Conservation (phyloP, 1,140 invertebrate species). For the Papilio xuthus region DNA sequence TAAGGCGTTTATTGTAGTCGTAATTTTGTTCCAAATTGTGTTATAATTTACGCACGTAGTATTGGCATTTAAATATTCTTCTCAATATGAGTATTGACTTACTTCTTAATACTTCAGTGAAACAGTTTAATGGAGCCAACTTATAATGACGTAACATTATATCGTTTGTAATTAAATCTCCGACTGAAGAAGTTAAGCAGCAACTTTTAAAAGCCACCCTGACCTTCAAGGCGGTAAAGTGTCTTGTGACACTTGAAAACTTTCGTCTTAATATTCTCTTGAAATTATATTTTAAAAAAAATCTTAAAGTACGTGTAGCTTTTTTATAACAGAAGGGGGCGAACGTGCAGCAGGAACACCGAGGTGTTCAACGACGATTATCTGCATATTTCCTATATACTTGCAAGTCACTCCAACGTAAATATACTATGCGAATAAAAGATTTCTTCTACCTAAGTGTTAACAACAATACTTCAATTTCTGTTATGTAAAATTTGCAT, state of each 20-base stretch:
- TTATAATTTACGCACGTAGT: background rate
- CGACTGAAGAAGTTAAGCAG: constrained; percentile 11
- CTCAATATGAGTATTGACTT: background rate
- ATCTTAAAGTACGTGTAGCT: too few relatives aligned
- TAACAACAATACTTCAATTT: too few relatives aligned
- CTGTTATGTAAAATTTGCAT: too few relatives aligned
- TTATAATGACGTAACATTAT: constrained; percentile 53
- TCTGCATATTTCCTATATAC: too few relatives aligned
- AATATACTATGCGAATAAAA: too few relatives aligned
- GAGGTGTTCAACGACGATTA: too few relatives aligned
- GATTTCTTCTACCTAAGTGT: too few relatives aligned
- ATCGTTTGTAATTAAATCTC: constrained; percentile 49
- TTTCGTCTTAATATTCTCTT: background rate
- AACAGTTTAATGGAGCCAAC: constrained; percentile 21
- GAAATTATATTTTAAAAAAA: background rate
- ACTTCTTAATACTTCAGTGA: background rate
- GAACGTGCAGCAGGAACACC: too few relatives aligned
- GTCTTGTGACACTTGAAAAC: constrained; percentile 2
- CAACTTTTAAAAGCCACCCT: constrained; percentile 26
- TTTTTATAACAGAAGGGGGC: too few relatives aligned
- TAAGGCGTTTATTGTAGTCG: background rate
- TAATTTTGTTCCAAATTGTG: background rate
- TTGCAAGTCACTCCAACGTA: too few relatives aligned
- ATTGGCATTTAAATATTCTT: background rate
- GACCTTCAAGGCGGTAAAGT: background rate